A percentile compares a stretch with the other conserved stretches of the same genome.
Evolutionary conservation across 2,797 vertebrate genomes (phyloP).

Genomic region (Karalla daura): DNA sequence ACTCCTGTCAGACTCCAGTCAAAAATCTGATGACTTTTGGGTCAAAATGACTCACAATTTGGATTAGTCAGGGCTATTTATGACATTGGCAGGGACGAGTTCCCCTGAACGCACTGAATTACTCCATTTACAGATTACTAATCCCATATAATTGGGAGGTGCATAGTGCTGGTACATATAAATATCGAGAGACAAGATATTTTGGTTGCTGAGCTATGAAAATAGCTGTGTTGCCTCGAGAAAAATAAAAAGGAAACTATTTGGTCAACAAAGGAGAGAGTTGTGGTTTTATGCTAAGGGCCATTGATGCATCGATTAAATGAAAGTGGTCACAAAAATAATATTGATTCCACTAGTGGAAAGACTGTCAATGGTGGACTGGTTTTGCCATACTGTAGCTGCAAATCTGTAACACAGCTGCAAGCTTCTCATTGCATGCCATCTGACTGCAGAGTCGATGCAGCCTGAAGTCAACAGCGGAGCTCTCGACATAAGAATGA

Average conservation of each 20-base stretch:
- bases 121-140: neutral
- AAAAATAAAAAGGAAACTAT: too few species aligned
- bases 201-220: neutral
- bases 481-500: too few species aligned
- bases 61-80: neutral
- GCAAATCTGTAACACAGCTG: neutral
- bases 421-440: neutral
- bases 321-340: neutral
- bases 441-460: neutral
- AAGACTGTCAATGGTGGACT: neutral
- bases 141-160: neutral
- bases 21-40: neutral
- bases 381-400: neutral
- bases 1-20: neutral
- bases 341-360: neutral
- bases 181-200: neutral
- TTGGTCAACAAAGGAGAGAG: too few species aligned
- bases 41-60: neutral
- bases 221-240: too few species aligned
- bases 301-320: neutral
- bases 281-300: neutral
- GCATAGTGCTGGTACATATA: neutral
- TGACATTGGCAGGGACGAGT: neutral
- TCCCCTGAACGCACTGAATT: slow-evolving; percentile 3
- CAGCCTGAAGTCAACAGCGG: slow-evolving; percentile 11